phyloP scores from a whole-genome alignment of 2,888 invertebrate genomes.

The Nomada flava region DNA sequence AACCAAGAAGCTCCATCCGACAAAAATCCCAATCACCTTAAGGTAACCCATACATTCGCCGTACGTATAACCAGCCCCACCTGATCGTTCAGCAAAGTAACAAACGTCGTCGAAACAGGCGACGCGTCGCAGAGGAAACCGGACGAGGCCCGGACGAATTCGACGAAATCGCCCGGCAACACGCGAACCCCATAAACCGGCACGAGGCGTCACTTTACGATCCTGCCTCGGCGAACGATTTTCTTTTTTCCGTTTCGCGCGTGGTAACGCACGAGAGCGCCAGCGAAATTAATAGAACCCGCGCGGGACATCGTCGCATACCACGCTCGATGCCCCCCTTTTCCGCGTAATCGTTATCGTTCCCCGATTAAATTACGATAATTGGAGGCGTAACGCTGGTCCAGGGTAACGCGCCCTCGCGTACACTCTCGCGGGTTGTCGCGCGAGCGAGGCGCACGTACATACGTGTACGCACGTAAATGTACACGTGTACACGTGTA shows the following conservation, averaged over 20 bases:
- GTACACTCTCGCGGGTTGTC: slow-evolving; percentile 10
- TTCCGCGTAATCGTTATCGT: slow-evolving; percentile 1
- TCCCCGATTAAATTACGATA: slow-evolving; percentile 28
- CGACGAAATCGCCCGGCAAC: slow-evolving; percentile 15
- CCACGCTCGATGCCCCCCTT: too few relatives aligned
- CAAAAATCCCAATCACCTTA: too few relatives aligned
- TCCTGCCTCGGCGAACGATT: not conserved
- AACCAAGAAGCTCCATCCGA: too few relatives aligned
- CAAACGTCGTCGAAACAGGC: slow-evolving; percentile 10
- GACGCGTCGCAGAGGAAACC: not conserved
- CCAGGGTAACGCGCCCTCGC: not conserved
- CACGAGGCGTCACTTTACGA: slow-evolving; percentile 24
- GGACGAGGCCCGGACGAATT: slow-evolving; percentile 8
- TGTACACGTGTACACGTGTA: slow-evolving; percentile 6
- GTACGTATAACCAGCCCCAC: not conserved
- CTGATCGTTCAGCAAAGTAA: not conserved
- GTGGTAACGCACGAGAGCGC: not conserved
- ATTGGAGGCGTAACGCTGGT: slow-evolving; percentile 2
- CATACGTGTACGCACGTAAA: not conserved
- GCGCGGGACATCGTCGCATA: not conserved
- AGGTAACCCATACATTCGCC: not conserved
- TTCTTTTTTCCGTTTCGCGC: slow-evolving; percentile 1
- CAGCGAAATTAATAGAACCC: not conserved
- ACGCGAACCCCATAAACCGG: slow-evolving; percentile 29
- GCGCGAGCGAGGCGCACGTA: not conserved